Conservation (phyloP, 2,888 invertebrate species). For the Agriopis aurantiaria region DNA sequence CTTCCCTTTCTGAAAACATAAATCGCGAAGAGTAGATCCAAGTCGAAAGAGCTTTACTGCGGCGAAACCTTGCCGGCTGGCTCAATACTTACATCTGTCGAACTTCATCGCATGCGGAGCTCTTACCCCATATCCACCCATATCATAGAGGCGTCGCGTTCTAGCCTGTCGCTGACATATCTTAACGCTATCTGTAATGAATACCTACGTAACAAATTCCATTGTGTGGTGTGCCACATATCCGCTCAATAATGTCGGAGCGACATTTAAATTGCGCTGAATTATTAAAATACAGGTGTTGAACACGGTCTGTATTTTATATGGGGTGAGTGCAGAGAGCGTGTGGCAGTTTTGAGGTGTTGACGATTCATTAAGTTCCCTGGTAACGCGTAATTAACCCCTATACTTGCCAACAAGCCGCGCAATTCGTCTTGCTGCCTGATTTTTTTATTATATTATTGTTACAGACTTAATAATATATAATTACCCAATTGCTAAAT, state of each 20-base stretch:
- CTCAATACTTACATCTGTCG: constrained; percentile 40
- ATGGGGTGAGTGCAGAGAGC: constrained; percentile 48
- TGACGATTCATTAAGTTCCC: constrained; percentile 66
- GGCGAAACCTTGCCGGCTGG: constrained; percentile 24
- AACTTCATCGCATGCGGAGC: constrained; percentile 25
- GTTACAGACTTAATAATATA: constrained; percentile 5
- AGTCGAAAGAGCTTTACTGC: constrained; percentile 40
- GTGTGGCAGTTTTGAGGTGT: constrained; percentile 47
- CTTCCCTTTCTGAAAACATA: constrained; percentile 55
- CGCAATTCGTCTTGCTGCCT: no score
- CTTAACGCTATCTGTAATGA: constrained; percentile 43
- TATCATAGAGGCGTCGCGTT: constrained; percentile 41
- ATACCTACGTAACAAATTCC: constrained; percentile 36
- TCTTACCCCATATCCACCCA: constrained; percentile 43
- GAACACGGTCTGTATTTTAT: constrained; percentile 62
- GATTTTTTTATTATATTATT: no score
- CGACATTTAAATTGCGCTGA: constrained; percentile 62
- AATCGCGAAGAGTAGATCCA: constrained; percentile 51
- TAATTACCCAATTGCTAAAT: constrained; percentile 29
- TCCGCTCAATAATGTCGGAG: constrained; percentile 51
- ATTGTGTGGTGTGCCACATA: constrained; percentile 45
- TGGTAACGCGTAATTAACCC: constrained; percentile 65
- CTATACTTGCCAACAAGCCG: constrained; percentile 54
- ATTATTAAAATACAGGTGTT: constrained; percentile 65
- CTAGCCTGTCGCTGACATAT: constrained; percentile 36